Conservation (phyloP, 2,113 vertebrate genomes). For the Gnathonemus echidnorhynchus region DNA sequence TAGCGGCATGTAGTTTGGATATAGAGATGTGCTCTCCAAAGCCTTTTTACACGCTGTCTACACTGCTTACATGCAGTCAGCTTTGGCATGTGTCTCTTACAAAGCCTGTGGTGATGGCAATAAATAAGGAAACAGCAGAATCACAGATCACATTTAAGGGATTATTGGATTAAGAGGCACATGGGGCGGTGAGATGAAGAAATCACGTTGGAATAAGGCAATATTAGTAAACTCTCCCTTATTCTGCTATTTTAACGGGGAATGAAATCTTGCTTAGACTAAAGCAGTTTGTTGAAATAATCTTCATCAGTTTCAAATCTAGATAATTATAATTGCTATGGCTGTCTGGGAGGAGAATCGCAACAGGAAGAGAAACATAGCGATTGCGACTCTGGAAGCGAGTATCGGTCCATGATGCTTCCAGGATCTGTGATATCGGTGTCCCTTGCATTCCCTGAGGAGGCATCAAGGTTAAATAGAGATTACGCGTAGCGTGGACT, state of each 20-base stretch:
- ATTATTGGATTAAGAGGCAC: constrained; percentile 7
- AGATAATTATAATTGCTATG: not conserved
- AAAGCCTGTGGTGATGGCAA: not conserved
- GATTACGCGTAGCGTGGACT: constrained; percentile 25
- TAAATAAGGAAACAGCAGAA: constrained; percentile 8
- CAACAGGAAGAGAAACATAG: not conserved
- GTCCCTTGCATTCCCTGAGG: not conserved
- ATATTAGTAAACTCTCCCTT: not conserved
- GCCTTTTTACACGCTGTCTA: not conserved
- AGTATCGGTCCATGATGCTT: not conserved
- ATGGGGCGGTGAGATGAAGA: not conserved
- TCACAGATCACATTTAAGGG: not conserved
- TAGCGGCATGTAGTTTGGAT: not conserved
- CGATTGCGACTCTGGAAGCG: not conserved
- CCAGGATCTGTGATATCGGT: not conserved
- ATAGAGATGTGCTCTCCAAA: no score
- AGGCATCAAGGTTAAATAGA: constrained; percentile 23
- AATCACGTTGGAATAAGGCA: not conserved
- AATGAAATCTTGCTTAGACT: constrained; percentile 2
- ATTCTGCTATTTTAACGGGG: not conserved
- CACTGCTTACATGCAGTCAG: not conserved
- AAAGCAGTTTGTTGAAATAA: not conserved
- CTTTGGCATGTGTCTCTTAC: not conserved
- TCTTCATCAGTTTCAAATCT: not conserved
- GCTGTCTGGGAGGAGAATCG: not conserved